These are phyloP conservation scores for Crocallis elinguaria DNA, from an alignment of 2,888 invertebrate species.

Conservation along the genomic window DNA sequence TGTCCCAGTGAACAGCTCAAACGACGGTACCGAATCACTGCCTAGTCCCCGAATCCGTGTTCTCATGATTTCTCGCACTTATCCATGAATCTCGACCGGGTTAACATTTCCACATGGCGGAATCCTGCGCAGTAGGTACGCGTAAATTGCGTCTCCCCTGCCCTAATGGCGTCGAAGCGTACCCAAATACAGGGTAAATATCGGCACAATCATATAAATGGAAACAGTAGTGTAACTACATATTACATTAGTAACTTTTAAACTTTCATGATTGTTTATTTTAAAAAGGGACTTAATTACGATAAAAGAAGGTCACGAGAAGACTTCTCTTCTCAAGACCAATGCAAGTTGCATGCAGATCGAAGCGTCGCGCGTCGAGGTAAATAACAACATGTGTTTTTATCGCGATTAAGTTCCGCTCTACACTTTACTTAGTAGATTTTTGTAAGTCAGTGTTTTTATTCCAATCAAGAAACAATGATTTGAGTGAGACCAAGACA, in stretches of 20 bases:
- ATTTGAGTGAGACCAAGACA: too few relatives aligned
- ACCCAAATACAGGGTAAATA: slow-evolving; percentile 38
- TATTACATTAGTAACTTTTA: not conserved
- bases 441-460: too few relatives aligned
- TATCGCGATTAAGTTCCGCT: too few relatives aligned
- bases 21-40: not conserved
- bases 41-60: not conserved
- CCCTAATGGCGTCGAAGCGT: slow-evolving; percentile 39
- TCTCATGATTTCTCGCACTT: slow-evolving; percentile 13
- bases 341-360: too few relatives aligned
- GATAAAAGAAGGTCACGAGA: too few relatives aligned
- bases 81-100: slow-evolving; percentile 11
- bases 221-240: slow-evolving; percentile 2
- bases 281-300: too few relatives aligned
- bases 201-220: slow-evolving; percentile 12
- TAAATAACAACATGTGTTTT: too few relatives aligned
- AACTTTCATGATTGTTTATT: too few relatives aligned
- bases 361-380: too few relatives aligned
- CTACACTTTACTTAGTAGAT: too few relatives aligned
- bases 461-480: too few relatives aligned
- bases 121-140: slow-evolving; percentile 42
- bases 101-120: slow-evolving; percentile 29
- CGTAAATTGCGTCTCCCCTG: slow-evolving; percentile 45
- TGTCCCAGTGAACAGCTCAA: slow-evolving; percentile 3
- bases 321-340: too few relatives aligned